Evolutionary conservation across 2,113 vertebrate species (phyloP), one percentile per base, ranked within the genome.

Genomic region (Ictidomys tridecemlineatus): DNA sequence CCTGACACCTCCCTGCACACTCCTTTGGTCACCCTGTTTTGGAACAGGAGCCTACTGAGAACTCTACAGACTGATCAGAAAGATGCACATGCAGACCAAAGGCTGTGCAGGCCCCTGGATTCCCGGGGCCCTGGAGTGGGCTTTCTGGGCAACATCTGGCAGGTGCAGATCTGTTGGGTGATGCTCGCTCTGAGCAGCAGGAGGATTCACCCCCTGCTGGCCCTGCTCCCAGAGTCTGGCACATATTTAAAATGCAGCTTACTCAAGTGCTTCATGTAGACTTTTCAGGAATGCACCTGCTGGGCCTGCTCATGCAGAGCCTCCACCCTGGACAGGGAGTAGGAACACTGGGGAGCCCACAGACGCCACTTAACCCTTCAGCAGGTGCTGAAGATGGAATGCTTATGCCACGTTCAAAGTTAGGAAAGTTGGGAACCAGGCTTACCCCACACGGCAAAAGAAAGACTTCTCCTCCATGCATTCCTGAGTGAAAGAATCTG

Each of bases 371-470:
- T 39, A 4, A 0, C 18, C 42, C 8, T 20, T 3, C 22, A 1
- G 11, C 5, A 26, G 51, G 56, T 0, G 4, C 79, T 10, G 0
- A 7, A 16, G 42, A 8, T 1, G 17, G 26, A 17, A 11, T 0
- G 67, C 28, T 2, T 10, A 34, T 0, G 18, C 37, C 22, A 0
- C 4, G 18, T 16, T 20, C 22, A 26, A 20, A 32, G 4, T 4
- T 10, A 39, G 72, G 63, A 74, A 8, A 17, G 42, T 34, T 16
- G 0, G 85, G 2, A 37, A 22, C 5, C 30, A 11, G 34, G 56
- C 99, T 98, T 97, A 99, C 99, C 99, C 99, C 98, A 99, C 99
- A 8, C 99, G 99, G 97, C 99, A 99, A 97, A 99, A 99, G 98
- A 99, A 99, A 18, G 99, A 99, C 85, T 99, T 99, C 98, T 99